Conservation (phyloP, 1,140 invertebrate species). For the Drosophila prosaltans region DNA sequence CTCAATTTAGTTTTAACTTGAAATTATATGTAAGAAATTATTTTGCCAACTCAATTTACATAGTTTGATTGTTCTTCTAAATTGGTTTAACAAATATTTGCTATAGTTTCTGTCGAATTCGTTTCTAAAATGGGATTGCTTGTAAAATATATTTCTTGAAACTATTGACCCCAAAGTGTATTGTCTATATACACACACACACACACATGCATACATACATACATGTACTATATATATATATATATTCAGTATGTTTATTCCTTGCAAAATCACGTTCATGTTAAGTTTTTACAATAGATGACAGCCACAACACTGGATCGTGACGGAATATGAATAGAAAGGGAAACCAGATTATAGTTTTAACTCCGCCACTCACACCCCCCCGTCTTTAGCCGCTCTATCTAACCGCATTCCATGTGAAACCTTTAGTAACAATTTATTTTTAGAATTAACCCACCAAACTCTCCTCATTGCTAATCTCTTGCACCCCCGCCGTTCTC, state of each 20-base stretch:
- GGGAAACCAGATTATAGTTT: conserved; percentile 57
- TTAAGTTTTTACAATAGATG: not conserved
- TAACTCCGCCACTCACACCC: not conserved
- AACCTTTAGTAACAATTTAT: conserved; percentile 35
- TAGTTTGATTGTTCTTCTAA: too few relatives aligned
- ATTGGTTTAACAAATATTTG: too few relatives aligned
- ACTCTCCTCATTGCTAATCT: not conserved
- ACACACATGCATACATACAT: not conserved
- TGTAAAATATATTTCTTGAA: not conserved
- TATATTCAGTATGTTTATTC: too few relatives aligned
- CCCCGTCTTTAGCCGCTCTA: not conserved
- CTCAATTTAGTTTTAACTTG: too few relatives aligned
- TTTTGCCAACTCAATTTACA: too few relatives aligned
- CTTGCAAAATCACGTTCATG: too few relatives aligned
- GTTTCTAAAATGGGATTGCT: too few relatives aligned
- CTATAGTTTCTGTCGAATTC: too few relatives aligned
- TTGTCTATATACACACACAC: not conserved
- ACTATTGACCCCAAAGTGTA: conserved; percentile 3
- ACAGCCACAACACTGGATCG: conserved; percentile 39
- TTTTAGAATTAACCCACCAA: conserved; percentile 32
- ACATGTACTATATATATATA: too few relatives aligned
- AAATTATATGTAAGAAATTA: too few relatives aligned
- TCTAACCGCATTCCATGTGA: conserved; percentile 38
- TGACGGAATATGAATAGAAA: conserved; percentile 74
- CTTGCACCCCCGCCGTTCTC: not conserved